Conservation (phyloP, 2,888 invertebrate genomes). For the Sisyra nigra region DNA sequence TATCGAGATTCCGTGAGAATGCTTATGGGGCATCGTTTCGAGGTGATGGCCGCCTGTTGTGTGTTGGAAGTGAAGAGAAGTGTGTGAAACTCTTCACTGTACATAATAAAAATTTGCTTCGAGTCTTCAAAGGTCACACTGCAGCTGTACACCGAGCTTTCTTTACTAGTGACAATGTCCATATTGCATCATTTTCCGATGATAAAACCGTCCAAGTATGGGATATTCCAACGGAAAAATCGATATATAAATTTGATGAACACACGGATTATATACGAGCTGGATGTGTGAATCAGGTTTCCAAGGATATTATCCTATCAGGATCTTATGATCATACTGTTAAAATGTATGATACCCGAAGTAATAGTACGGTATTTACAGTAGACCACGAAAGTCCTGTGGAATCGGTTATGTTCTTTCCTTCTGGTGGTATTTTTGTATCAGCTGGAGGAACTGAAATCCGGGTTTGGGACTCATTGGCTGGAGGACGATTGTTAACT, state of each 20-base stretch:
- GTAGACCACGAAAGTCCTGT: conserved; percentile 83
- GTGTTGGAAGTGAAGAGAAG: conserved; percentile 82
- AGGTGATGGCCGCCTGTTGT: conserved; percentile 64
- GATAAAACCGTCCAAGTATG: conserved; percentile 77
- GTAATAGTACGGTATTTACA: conserved; percentile 46
- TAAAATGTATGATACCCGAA: conserved; percentile 74
- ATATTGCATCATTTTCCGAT: conserved; percentile 78
- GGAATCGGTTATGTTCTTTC: conserved; percentile 74
- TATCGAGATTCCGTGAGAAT: conserved; percentile 65
- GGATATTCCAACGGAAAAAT: conserved; percentile 77
- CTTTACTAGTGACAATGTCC: conserved; percentile 63
- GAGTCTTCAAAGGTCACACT: conserved; percentile 74
- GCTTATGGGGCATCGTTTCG: conserved; percentile 78
- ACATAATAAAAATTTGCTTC: conserved; percentile 59
- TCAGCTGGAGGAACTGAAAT: conserved; percentile 86
- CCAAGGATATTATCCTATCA: conserved; percentile 60
- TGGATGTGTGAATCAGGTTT: conserved; percentile 62
- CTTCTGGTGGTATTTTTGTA: conserved; percentile 77
- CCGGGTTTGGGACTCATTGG: conserved; percentile 84
- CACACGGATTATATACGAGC: conserved; percentile 74
- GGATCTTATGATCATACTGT: conserved; percentile 83
- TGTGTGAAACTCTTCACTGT: conserved; percentile 80
- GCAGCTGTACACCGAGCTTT: conserved; percentile 66
- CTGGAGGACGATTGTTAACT: conserved; percentile 72
- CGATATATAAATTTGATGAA: conserved; percentile 44